A percentile compares a stretch with the other conserved stretches of the same genome.
phyloP scores from a whole-genome alignment of 53 echinoderm and acorn worm genomes.

The Zoroaster sp. region DNA sequence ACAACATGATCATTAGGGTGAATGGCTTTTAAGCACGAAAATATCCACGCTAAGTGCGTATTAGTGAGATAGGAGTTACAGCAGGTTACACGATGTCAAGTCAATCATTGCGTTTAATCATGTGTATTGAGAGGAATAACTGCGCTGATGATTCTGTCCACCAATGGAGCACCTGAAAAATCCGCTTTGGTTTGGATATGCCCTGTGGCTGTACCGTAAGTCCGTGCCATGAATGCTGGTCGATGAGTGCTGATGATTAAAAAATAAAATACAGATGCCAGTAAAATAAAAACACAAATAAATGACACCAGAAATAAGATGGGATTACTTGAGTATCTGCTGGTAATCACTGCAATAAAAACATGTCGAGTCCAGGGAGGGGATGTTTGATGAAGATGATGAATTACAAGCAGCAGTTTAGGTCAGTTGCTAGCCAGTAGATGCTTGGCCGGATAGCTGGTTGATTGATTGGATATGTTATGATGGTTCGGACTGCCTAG shows the following conservation, averaged over 20 bases:
- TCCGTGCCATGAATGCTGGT: neutral
- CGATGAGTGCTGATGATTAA: neutral
- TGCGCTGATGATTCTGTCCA: neutral
- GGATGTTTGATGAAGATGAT: neutral
- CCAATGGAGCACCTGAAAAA: neutral
- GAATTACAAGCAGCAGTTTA: neutral
- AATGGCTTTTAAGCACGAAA: neutral
- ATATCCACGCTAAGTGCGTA: neutral
- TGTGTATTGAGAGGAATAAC: neutral
- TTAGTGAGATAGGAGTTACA: neutral
- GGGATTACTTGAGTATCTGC: neutral
- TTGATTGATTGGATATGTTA: slow-evolving; percentile 43
- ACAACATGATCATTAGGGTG: neutral
- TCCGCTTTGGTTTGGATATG: neutral
- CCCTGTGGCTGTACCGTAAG: slow-evolving; percentile 5
- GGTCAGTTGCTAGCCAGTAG: neutral
- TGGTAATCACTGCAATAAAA: neutral
- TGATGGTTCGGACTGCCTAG: neutral
- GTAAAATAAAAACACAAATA: neutral
- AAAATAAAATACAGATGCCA: neutral
- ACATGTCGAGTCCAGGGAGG: neutral
- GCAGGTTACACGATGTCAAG: neutral
- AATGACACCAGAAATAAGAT: neutral
- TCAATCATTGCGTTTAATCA: neutral
- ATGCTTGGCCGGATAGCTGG: neutral